phyloP scores from a whole-genome alignment of 2,888 invertebrate genomes.

The Perizoma flavofasciatum region DNA sequence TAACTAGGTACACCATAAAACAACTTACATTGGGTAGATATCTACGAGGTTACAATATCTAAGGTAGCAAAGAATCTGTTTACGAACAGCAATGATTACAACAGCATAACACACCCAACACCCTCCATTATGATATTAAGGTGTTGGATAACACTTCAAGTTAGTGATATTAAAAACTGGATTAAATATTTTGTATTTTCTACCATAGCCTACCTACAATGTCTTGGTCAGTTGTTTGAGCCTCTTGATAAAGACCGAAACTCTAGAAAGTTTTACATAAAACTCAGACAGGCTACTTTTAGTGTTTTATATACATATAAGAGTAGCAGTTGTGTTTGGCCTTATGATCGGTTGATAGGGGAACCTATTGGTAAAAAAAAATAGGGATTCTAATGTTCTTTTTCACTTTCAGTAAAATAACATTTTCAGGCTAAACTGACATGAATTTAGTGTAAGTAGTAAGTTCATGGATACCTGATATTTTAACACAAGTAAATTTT shows the following conservation, averaged over 20 bases:
- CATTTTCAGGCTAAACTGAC: too few species aligned
- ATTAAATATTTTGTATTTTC: conserved; percentile 37
- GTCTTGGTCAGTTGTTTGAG: conserved; percentile 36
- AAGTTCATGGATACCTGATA: too few species aligned
- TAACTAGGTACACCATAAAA: conserved; percentile 47
- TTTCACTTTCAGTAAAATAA: too few species aligned
- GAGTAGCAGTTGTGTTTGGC: not conserved
- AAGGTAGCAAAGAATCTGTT: conserved; percentile 55
- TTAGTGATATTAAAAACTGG: conserved; percentile 45
- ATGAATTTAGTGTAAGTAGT: too few species aligned
- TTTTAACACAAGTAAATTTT: too few species aligned
- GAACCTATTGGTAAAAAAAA: not conserved
- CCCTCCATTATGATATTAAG: conserved; percentile 50
- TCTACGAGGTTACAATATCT: conserved; percentile 45
- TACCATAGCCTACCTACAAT: conserved; percentile 42
- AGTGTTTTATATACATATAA: not conserved
- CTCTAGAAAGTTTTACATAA: conserved; percentile 8
- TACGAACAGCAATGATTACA: conserved; percentile 65
- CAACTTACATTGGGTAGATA: conserved; percentile 43
- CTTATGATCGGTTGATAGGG: not conserved
- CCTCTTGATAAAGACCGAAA: conserved; percentile 4
- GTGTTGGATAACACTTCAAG: conserved; percentile 48
- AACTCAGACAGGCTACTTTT: conserved; percentile 6
- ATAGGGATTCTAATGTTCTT: too few species aligned
- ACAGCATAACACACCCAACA: conserved; percentile 60